Evolutionary conservation across 2,113 vertebrate species (phyloP).

Genomic region (Mormyrus lacerda): DNA sequence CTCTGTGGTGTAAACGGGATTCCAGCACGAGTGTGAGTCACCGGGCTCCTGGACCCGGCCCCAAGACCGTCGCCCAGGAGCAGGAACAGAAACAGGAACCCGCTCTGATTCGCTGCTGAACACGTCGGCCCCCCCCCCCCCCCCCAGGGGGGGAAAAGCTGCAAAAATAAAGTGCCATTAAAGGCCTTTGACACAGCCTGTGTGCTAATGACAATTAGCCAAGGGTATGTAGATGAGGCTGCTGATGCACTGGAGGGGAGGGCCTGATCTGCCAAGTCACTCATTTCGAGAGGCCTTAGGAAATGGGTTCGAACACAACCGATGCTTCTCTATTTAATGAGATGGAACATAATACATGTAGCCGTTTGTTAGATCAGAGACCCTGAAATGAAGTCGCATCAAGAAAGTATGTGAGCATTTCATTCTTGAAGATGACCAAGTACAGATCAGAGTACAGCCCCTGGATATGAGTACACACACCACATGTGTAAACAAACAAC

Average conservation of each 20-base stretch:
- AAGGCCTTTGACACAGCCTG: not conserved
- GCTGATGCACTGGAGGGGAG: not conserved
- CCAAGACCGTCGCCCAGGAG: not conserved
- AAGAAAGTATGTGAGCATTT: not conserved
- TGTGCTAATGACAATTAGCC: not conserved
- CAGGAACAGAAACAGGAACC: not conserved
- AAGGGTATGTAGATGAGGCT: not conserved
- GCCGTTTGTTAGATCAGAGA: not conserved
- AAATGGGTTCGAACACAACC: not conserved
- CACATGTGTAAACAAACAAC: not conserved
- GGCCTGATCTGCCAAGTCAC: not conserved
- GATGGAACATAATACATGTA: not conserved
- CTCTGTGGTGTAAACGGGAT: conserved; percentile 47
- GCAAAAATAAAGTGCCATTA: not conserved
- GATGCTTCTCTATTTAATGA: not conserved
- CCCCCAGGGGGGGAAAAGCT: not conserved
- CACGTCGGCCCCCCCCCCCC: not conserved
- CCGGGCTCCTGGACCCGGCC: not conserved
- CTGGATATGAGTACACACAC: not conserved
- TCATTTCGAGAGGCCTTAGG: not conserved
- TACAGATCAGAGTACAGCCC: not conserved
- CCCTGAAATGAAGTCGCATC: not conserved
- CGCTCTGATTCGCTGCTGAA: not conserved
- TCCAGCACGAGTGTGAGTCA: conserved; percentile 41
- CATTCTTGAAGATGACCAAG: not conserved